Percentiles rank a stretch among this genome's conserved stretches.
Conservation (phyloP, 1,140 invertebrate genomes). For the Pogonus chalceus region DNA sequence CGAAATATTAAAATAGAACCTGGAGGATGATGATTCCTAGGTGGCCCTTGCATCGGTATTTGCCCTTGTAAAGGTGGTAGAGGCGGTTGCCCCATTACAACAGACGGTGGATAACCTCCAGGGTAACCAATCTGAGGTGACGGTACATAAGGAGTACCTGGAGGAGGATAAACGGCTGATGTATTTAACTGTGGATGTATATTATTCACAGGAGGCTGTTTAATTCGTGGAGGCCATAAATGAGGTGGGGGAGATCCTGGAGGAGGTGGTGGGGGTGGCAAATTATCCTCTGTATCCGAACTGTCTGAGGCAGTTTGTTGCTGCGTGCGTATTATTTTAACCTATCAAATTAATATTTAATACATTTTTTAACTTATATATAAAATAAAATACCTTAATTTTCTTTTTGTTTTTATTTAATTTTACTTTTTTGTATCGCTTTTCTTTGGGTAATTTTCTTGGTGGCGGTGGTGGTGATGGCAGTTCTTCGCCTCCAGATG, state of each 20-base stretch:
- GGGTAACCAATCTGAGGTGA: neutral
- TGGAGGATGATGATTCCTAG: slow-evolving; percentile 11
- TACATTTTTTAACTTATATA: slow-evolving; percentile 2
- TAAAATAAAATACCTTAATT: slow-evolving; percentile 36
- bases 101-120: neutral
- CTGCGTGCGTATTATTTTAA: slow-evolving; percentile 16
- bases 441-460: slow-evolving; percentile 34
- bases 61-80: neutral
- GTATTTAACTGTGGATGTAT: slow-evolving; percentile 15
- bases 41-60: neutral
- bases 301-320: slow-evolving; percentile 34
- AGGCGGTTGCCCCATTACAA: neutral
- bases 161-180: slow-evolving; percentile 3
- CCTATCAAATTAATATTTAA: slow-evolving; percentile 11
- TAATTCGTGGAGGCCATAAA: slow-evolving; percentile 38
- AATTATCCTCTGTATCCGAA: slow-evolving; percentile 41
- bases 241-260: slow-evolving; percentile 46
- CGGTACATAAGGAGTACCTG: neutral
- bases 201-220: slow-evolving; percentile 26
- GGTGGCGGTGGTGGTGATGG: slow-evolving; percentile 49
- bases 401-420: slow-evolving; percentile 43
- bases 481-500: slow-evolving; percentile 52
- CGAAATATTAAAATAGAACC: slow-evolving; percentile 11
- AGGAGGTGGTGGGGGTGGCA: slow-evolving; percentile 44
- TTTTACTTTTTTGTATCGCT: slow-evolving; percentile 41